A percentile compares a stretch with the other conserved stretches of the same genome.
phyloP scores from a whole-genome alignment of 2,113 vertebrate species.

The Scartelaos histophorus region DNA sequence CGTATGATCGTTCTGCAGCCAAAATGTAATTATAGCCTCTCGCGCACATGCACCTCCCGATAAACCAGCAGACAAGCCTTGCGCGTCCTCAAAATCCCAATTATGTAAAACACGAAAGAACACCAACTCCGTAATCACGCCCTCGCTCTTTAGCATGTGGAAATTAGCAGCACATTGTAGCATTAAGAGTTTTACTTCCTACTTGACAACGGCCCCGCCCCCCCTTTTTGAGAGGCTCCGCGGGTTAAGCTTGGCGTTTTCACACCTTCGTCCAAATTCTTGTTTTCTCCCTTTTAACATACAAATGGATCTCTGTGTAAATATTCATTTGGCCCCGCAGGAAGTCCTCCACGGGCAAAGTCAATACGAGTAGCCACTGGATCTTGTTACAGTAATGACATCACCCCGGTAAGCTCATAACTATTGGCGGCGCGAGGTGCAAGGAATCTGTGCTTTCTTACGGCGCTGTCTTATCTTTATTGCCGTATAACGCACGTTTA shows the following conservation, averaged over 20 bases:
- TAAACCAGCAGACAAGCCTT: constrained; percentile 9
- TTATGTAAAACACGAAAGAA: constrained; percentile 8
- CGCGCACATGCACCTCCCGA: neutral
- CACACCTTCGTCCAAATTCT: constrained; percentile 2
- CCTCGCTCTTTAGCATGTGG: constrained; percentile 15
- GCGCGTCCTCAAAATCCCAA: constrained; percentile 7
- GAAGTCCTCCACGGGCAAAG: constrained; percentile 37
- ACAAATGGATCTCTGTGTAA: constrained; percentile 44
- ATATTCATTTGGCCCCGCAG: constrained; percentile 54
- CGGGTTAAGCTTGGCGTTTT: neutral
- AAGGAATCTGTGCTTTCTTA: neutral
- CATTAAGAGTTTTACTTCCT: neutral
- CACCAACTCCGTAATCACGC: neutral
- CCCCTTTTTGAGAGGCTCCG: neutral
- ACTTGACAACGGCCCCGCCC: neutral
- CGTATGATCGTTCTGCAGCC: neutral
- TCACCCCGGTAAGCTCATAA: constrained; percentile 19
- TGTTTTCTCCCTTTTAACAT: constrained; percentile 44
- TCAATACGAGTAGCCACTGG: constrained; percentile 33
- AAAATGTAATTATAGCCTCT: constrained; percentile 10
- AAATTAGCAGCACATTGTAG: neutral
- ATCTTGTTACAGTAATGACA: constrained; percentile 48
- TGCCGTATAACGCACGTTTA: neutral
- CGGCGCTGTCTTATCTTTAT: constrained; percentile 26
- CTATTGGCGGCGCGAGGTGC: constrained; percentile 12